phyloP scores from a whole-genome alignment of 1,140 invertebrate species.

The Oncopeltus fasciatus region DNA sequence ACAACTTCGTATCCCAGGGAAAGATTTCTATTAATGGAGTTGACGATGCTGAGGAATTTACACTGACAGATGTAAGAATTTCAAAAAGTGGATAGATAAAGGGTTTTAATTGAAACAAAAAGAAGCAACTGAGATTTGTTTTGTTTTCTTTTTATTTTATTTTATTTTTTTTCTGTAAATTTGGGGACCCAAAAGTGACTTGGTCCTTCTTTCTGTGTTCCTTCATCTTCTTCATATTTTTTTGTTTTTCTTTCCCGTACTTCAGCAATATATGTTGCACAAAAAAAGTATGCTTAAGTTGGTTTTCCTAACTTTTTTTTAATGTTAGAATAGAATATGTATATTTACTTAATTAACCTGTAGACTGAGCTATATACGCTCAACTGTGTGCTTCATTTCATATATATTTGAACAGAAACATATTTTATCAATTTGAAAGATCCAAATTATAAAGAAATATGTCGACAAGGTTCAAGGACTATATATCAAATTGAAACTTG shows the following conservation, averaged over 20 bases:
- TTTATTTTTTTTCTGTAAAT: background rate
- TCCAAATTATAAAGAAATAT: too few relatives aligned
- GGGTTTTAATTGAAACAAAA: background rate
- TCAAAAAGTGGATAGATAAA: background rate
- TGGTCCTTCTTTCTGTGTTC: background rate
- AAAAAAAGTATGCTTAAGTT: too few relatives aligned
- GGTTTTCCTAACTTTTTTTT: too few relatives aligned
- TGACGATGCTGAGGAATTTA: conserved; percentile 91
- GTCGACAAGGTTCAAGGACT: too few relatives aligned
- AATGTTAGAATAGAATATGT: too few relatives aligned
- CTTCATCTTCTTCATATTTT: background rate
- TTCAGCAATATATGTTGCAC: background rate
- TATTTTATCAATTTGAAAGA: too few relatives aligned
- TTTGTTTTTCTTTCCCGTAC: background rate
- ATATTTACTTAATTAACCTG: too few relatives aligned
- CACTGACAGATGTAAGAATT: conserved; percentile 78
- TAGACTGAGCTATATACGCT: too few relatives aligned
- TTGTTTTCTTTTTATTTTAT: background rate
- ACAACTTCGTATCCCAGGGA: conserved; percentile 91
- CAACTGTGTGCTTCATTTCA: too few relatives aligned
- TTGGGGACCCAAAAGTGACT: background rate
- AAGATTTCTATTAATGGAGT: conserved; percentile 90
- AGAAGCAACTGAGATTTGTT: too few relatives aligned
- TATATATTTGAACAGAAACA: too few relatives aligned
- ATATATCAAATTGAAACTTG: too few relatives aligned